Percentiles rank a stretch among this genome's conserved stretches.
Evolutionary conservation across 1,140 invertebrate species (phyloP).

Genomic region (Trissolcus basalis): DNA sequence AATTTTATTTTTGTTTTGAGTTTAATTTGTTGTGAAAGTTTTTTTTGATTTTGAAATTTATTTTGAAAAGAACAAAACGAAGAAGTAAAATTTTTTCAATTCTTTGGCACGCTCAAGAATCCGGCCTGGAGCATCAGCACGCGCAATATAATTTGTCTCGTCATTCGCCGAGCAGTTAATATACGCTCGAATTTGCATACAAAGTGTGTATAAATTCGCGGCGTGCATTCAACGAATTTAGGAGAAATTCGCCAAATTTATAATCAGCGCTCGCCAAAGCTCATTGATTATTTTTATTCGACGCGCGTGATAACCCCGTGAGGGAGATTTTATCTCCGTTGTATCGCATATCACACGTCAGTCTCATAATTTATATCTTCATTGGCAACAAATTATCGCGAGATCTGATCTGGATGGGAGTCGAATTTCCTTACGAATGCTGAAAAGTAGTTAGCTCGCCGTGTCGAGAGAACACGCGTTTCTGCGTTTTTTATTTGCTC

Average conservation of each 20-base stretch:
- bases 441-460: conserved; percentile 23
- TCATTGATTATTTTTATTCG: conserved; percentile 16
- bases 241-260: conserved; percentile 10
- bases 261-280: background rate
- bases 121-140: background rate
- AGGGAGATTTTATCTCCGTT: conserved; percentile 20
- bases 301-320: background rate
- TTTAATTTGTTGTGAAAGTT: no score
- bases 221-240: conserved; percentile 2
- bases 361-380: conserved; percentile 29
- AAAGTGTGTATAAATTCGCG: conserved; percentile 1
- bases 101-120: background rate
- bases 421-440: conserved; percentile 22
- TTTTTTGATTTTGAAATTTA: no score
- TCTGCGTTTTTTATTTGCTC: conserved; percentile 10
- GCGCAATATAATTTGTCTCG: conserved; percentile 1
- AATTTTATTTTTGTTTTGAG: no score
- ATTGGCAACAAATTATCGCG: conserved; percentile 27
- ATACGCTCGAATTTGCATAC: conserved; percentile 11
- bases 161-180: conserved; percentile 4
- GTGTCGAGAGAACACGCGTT: conserved; percentile 8
- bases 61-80: no score
- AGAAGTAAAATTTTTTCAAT: no score
- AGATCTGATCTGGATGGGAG: conserved; percentile 25
- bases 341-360: conserved; percentile 20